phyloP scores from a whole-genome alignment of 2,113 vertebrate species.

The Peromyscus leucopus region DNA sequence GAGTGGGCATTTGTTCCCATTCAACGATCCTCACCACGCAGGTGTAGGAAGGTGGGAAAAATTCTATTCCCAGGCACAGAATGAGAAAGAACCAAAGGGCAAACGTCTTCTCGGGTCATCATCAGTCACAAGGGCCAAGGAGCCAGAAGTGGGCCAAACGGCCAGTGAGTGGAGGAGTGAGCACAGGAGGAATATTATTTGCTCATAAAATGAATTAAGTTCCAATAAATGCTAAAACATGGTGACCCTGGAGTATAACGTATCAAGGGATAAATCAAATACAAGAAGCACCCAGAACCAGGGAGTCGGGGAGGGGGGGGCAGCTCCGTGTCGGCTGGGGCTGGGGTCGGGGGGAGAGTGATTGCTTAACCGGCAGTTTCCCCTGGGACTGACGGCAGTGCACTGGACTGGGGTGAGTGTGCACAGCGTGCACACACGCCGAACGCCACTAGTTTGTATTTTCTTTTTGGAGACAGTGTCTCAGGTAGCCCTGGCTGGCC shows the following conservation, averaged over 20 bases:
- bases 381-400: not conserved
- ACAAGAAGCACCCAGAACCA: not conserved
- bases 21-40: not conserved
- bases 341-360: not conserved
- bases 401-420: not conserved
- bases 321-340: not conserved
- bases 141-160: not conserved
- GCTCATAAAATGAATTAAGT: not conserved
- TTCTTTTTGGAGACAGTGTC: not conserved
- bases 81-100: not conserved
- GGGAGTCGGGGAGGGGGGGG: not conserved
- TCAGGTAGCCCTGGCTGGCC: not conserved
- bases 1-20: not conserved
- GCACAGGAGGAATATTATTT: not conserved
- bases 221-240: not conserved
- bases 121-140: not conserved
- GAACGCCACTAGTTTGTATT: not conserved
- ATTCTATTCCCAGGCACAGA: not conserved
- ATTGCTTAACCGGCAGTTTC: not conserved
- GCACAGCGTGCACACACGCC: not conserved
- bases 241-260: not conserved
- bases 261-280: not conserved
- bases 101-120: not conserved
- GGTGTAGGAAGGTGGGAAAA: not conserved
- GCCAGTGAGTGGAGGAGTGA: not conserved